These are phyloP conservation scores for Centropus unirufus DNA, from an alignment of 2,113 vertebrate species.

Conservation along the genomic window DNA sequence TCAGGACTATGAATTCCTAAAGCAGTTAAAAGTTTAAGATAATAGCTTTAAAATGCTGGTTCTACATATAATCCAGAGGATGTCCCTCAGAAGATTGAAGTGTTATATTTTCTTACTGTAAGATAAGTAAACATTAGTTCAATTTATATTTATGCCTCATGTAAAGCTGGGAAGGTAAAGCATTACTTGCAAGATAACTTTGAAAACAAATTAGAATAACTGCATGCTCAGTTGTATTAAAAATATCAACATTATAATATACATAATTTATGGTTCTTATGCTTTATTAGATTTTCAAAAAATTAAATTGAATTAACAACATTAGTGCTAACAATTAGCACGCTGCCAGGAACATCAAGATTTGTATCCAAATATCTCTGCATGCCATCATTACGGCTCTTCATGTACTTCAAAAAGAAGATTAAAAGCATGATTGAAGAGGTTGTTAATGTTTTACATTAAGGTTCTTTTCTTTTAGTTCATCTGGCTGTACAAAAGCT, in stretches of 20 bases:
- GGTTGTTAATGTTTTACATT: slow-evolving; percentile 21
- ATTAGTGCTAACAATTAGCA: neutral
- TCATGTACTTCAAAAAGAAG: slow-evolving; percentile 18
- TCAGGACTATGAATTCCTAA: neutral
- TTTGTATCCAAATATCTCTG: slow-evolving; percentile 6
- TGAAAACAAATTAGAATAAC: slow-evolving; percentile 42
- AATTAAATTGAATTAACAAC: slow-evolving; percentile 8
- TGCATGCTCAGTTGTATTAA: slow-evolving; percentile 20
- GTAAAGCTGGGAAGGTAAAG: neutral
- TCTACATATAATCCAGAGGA: neutral
- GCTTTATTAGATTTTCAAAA: neutral
- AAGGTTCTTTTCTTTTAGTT: slow-evolving; percentile 32
- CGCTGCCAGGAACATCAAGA: neutral
- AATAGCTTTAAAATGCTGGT: neutral
- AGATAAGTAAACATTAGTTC: slow-evolving; percentile 30
- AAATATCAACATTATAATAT: neutral
- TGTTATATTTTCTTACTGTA: slow-evolving; percentile 14
- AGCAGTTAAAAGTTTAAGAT: neutral
- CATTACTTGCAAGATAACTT: slow-evolving; percentile 41
- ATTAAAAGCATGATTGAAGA: slow-evolving; percentile 30
- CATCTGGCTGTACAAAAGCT: slow-evolving; percentile 40
- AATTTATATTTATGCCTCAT: slow-evolving; percentile 22
- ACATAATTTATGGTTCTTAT: slow-evolving; percentile 32
- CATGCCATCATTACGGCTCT: neutral
- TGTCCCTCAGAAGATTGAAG: neutral